phyloP scores from a whole-genome alignment of 2,888 invertebrate species.

The Ceramica pisi region DNA sequence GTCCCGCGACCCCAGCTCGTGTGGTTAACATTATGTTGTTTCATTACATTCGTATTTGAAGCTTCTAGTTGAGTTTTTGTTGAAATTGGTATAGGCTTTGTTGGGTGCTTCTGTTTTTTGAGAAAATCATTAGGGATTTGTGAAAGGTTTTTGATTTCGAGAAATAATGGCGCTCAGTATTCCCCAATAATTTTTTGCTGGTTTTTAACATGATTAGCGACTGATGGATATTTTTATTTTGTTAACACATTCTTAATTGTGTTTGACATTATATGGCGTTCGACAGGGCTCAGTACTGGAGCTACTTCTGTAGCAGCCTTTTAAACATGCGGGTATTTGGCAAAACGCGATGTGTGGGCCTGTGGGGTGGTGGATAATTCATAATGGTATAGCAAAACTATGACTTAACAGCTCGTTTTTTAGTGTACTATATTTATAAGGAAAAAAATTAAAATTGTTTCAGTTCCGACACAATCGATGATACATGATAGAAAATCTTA shows the following conservation, averaged over 20 bases:
- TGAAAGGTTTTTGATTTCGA: background rate
- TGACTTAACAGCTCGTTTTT: background rate
- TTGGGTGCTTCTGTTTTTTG: constrained; percentile 3
- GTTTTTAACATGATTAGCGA: too few species aligned
- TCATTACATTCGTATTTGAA: constrained; percentile 68
- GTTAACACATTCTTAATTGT: background rate
- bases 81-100: constrained; percentile 9
- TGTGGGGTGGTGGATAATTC: too few species aligned
- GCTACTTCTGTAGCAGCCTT: background rate
- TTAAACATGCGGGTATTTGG: background rate
- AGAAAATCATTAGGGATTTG: background rate
- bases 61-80: constrained; percentile 59
- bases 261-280: background rate
- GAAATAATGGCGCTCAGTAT: background rate
- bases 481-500: too few species aligned
- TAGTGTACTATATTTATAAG: too few species aligned
- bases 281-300: background rate
- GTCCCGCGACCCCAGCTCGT: constrained; percentile 84
- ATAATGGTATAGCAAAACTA: background rate
- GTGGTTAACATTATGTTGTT: constrained; percentile 78
- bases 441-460: too few species aligned
- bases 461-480: too few species aligned
- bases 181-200: too few species aligned
- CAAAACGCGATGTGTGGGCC: background rate
- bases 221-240: too few species aligned